Percentiles rank a stretch among this genome's conserved stretches.
These are phyloP conservation scores for Homarus gammarus DNA, from an alignment of 2,888 invertebrate species.

Conservation along the genomic window DNA sequence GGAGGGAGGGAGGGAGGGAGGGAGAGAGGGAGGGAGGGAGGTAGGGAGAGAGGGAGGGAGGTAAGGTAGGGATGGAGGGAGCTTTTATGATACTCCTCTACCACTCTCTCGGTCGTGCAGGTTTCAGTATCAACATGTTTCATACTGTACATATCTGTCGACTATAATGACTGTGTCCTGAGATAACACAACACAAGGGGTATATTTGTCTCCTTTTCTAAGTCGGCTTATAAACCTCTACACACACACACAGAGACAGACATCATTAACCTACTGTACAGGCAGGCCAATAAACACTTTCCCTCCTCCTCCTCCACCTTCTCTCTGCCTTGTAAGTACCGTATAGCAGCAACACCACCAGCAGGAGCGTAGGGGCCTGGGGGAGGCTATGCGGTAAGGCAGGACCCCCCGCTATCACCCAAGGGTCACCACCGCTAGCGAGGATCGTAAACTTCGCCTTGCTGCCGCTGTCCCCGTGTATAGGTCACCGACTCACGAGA, in stretches of 20 bases:
- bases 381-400: not conserved
- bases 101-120: not conserved
- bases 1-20: not conserved
- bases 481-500: too few relatives aligned
- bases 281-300: too few relatives aligned
- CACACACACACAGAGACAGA: too few relatives aligned
- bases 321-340: too few relatives aligned
- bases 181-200: too few relatives aligned
- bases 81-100: not conserved
- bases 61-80: not conserved
- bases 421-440: not conserved
- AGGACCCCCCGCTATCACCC: not conserved
- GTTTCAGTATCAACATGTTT: not conserved
- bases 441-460: not conserved
- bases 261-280: too few relatives aligned
- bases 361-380: not conserved
- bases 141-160: too few relatives aligned
- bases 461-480: too few relatives aligned
- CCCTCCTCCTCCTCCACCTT: too few relatives aligned
- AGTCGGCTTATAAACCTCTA: too few relatives aligned
- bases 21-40: not conserved
- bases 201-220: too few relatives aligned
- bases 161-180: too few relatives aligned
- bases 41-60: not conserved
- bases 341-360: not conserved